Evolutionary conservation across 2,113 vertebrate species (phyloP), one percentile per base, ranked within the genome.

Genomic region (Nycticorax nycticorax): DNA sequence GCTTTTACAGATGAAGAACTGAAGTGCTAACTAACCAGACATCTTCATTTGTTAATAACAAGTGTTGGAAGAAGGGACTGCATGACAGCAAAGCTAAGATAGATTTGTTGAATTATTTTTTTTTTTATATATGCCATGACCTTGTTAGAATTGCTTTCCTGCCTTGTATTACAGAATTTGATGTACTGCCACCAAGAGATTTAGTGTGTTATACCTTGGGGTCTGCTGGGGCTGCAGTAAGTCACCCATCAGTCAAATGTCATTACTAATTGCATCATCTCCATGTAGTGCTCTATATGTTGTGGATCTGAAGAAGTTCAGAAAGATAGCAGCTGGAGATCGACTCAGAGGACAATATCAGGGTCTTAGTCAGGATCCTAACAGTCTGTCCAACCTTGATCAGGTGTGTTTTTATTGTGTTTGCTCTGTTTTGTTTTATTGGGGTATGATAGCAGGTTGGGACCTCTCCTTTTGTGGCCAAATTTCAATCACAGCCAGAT

Each of bases 351-450:
- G 99, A 48, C 99, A 99, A 43, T 99, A 99, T 92, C 99, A 99
- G 97, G 99, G 99, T 6, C 98, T 99, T 82, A 99, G 99, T 94
- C 99, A 99, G 82, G 99, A 99, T 95, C 99, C 99, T 50, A 99
- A 99, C 98, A 99, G 99, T 77, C 97, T 99, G 56, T 99, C 99
- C 91, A 99, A 99, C 98, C 99, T 99, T 19, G 99, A 99, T 94
- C 99, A 99, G 98, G 99, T 99, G 92, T 95, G 98, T 93, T 77
- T 53, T 39, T 8, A 19, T 6, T 69, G 32, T 9, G 27, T 63
- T 89, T 95, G 35, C 4, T 73, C 71, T 68, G 60, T 59, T 24
- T 59, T 69, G 24, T 33, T 88, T 81, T 33, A 53, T 52, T 63
- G 52, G 48, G 43, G 21, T 76, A 0, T 37, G 37, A 41, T 62